Evolutionary conservation across 2,888 invertebrate species (phyloP).

Genomic region (Drosophila limbata): DNA sequence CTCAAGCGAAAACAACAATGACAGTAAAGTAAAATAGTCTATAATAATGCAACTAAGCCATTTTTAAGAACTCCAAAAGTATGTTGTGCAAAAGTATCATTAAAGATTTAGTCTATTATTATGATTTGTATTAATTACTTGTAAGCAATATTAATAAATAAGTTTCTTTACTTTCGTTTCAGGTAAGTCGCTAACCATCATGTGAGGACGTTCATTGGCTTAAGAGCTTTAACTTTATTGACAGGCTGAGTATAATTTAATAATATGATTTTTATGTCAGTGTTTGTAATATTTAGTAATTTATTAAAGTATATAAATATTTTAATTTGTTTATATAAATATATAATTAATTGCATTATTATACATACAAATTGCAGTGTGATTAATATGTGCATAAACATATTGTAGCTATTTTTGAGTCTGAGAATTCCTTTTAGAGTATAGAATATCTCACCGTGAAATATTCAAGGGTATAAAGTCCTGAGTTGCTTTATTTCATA

Average conservation of each 20-base stretch:
- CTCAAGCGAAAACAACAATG: background rate
- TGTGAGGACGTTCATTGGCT: background rate
- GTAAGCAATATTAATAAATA: background rate
- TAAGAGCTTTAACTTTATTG: no score
- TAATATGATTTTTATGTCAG: background rate
- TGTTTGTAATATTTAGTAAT: no score
- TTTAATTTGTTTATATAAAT: no score
- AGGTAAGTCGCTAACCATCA: slow-evolving; percentile 20
- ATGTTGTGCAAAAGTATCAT: background rate
- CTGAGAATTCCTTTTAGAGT: background rate
- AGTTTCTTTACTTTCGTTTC: slow-evolving; percentile 17
- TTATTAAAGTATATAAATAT: no score
- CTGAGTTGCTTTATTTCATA: background rate
- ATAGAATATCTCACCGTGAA: background rate
- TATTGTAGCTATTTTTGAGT: no score
- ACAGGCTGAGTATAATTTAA: background rate
- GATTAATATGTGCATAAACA: no score
- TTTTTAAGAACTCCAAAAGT: no score
- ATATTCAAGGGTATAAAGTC: background rate
- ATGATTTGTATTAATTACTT: background rate
- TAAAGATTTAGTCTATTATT: no score
- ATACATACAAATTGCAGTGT: no score
- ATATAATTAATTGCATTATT: no score
- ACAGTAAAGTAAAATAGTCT: background rate
- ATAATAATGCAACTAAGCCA: background rate